phyloP scores from a whole-genome alignment of 2,113 vertebrate genomes.

The Callochromis pleurospilus region DNA sequence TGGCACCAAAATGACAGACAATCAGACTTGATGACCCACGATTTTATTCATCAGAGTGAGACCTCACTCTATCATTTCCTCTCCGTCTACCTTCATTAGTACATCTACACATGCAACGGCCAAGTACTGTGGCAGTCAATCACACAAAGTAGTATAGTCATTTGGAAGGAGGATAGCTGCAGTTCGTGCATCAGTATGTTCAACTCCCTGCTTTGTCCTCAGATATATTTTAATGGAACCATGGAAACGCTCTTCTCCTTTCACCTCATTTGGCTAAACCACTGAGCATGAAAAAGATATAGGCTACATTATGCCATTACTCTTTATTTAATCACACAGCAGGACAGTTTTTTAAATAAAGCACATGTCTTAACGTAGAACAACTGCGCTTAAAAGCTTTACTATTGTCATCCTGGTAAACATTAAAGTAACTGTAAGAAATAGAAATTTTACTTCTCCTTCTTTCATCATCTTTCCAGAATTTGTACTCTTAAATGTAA shows the following conservation, averaged over 20 bases:
- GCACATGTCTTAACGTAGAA: background rate
- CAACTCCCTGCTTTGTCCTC: slow-evolving; percentile 34
- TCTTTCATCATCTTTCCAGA: background rate
- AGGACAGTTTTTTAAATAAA: background rate
- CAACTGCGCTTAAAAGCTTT: background rate
- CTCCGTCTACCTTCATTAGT: slow-evolving; percentile 42
- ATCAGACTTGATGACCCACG: slow-evolving; percentile 3
- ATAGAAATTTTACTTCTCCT: background rate
- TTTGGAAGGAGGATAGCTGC: background rate
- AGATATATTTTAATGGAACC: slow-evolving; percentile 19
- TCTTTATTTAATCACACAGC: slow-evolving; percentile 1
- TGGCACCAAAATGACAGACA: slow-evolving; percentile 20
- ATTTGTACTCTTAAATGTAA: background rate
- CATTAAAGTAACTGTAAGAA: background rate
- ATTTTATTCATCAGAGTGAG: slow-evolving; percentile 31
- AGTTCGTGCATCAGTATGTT: slow-evolving; percentile 14
- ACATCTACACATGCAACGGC: slow-evolving; percentile 2
- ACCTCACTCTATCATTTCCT: slow-evolving; percentile 29
- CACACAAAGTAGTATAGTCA: slow-evolving; percentile 8
- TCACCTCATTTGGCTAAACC: slow-evolving; percentile 33
- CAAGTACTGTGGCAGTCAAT: slow-evolving; percentile 18
- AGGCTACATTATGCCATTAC: background rate
- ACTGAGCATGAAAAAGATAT: slow-evolving; percentile 22
- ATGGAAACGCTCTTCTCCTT: background rate
- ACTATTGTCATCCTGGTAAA: background rate